Evolutionary conservation across 2,113 vertebrate species (phyloP).

Genomic region (Callorhinus ursinus): DNA sequence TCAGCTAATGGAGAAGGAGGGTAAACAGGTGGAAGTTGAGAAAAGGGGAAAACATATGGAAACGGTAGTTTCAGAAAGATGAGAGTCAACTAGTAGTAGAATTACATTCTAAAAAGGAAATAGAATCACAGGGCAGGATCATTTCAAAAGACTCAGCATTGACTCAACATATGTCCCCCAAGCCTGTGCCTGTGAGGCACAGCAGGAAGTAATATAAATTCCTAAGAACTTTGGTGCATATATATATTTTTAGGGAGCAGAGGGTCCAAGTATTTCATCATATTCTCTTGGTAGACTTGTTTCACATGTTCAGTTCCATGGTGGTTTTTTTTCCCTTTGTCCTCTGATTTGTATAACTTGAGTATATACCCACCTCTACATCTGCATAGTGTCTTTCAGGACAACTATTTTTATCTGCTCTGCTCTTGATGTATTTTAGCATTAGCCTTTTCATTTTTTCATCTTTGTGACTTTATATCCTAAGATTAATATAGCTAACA

Average conservation of each 20-base stretch:
- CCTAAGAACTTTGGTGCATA: neutral
- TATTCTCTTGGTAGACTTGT: neutral
- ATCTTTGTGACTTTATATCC: neutral
- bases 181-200: accelerated
- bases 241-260: neutral
- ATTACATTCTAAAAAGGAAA: neutral
- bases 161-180: neutral
- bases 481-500: neutral
- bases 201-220: neutral
- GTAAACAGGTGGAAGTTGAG: neutral
- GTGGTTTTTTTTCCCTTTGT: neutral
- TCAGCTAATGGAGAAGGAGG: neutral
- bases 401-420: neutral
- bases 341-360: neutral
- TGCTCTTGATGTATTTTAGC: neutral
- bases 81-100: neutral
- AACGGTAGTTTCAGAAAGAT: neutral
- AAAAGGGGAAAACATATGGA: neutral
- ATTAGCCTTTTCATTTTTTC: neutral
- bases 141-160: neutral
- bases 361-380: neutral
- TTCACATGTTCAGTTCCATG: neutral
- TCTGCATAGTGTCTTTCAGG: neutral
- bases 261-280: neutral
- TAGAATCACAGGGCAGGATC: neutral